phyloP scores from a whole-genome alignment of 2,113 vertebrate species.

The Callionymus lyra region DNA sequence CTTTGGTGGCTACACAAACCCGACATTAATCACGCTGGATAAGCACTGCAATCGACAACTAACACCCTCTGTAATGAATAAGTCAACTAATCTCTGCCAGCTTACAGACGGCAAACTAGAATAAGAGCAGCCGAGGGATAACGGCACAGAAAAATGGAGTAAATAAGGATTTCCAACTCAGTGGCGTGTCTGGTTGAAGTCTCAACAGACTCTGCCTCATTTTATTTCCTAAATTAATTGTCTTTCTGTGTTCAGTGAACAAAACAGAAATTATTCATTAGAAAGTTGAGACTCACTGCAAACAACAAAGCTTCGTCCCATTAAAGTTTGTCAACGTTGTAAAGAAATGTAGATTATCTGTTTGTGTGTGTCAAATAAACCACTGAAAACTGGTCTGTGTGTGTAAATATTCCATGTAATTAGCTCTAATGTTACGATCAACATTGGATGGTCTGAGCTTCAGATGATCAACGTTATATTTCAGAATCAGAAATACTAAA shows the following conservation, averaged over 20 bases:
- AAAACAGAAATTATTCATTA: constrained; percentile 23
- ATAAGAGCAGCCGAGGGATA: constrained; percentile 49
- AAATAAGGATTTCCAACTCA: constrained; percentile 46
- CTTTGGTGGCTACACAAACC: constrained; percentile 42
- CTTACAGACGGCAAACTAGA: constrained; percentile 40
- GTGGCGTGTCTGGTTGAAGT: constrained; percentile 36
- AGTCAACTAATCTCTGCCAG: constrained; percentile 56
- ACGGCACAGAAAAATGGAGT: constrained; percentile 37
- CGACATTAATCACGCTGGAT: constrained; percentile 54
- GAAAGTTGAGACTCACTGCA: constrained; percentile 17
- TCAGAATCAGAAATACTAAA: no score
- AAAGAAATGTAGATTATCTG: constrained; percentile 2
- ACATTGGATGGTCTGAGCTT: no score
- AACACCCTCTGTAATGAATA: constrained; percentile 55
- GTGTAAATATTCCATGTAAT: no score
- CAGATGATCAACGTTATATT: no score
- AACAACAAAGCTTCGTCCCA: constrained; percentile 17
- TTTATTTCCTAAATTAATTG: constrained; percentile 36
- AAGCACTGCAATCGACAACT: constrained; percentile 54
- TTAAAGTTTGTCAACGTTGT: constrained; percentile 15
- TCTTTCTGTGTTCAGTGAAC: constrained; percentile 21
- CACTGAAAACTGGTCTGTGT: constrained; percentile 4
- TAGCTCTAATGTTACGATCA: no score
- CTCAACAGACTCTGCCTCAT: constrained; percentile 16
- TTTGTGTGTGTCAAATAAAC: constrained; percentile 13